Base-by-base conservation (phyloP, 2,888 invertebrate genomes). In the Merodon equestris region DNA sequence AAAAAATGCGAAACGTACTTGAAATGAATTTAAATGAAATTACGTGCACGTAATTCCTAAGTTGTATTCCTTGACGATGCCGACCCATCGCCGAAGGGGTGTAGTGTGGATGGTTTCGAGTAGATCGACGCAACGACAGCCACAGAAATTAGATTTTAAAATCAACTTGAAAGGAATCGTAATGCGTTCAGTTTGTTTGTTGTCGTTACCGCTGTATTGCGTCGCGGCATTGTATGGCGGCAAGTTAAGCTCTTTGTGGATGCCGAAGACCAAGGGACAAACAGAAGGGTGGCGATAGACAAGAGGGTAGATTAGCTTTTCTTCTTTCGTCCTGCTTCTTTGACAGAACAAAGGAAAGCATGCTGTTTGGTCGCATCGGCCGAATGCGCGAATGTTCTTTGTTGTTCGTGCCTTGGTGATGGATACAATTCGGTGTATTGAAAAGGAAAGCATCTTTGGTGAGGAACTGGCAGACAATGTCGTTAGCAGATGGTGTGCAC, bases 151-250 rank as follows among this genome's bases (percentile, higher is more conserved):
- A 76, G 76, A 76, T 76, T 76, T 76, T 72, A 66, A 71, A 76
- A 76, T 72, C 71, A 71, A 76, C 76, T 76, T 76, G 71, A 76
- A 76, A 76, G 71, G 76, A 76, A 76, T 76, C 66, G 71, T 71
- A 71, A 76, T 71, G 76, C 66, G 36, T 66, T 72, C 42, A 60
- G 54, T 64, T 66, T 71, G 56, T 66, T 66, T 60, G 38, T 15
- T 17, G 42, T 34, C 12, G 13, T 18, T 7, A 15, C 27, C 44
- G 27, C 18, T 0, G 15, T 27, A 27, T 27, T 27, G 27, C 10
- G 40, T 13, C 19, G 17, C 18, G 3, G n/a, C 47, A 1, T n/a
- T 34, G n/a, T n/a, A n/a, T 19, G 15, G 42, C 13, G 10, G 47
- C 40, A 53, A 36, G 60, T 56, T 76, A 66, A 76, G 71, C 71